Evolutionary conservation across 2,888 invertebrate species (phyloP).

Genomic region (Dysmachus trigonus): DNA sequence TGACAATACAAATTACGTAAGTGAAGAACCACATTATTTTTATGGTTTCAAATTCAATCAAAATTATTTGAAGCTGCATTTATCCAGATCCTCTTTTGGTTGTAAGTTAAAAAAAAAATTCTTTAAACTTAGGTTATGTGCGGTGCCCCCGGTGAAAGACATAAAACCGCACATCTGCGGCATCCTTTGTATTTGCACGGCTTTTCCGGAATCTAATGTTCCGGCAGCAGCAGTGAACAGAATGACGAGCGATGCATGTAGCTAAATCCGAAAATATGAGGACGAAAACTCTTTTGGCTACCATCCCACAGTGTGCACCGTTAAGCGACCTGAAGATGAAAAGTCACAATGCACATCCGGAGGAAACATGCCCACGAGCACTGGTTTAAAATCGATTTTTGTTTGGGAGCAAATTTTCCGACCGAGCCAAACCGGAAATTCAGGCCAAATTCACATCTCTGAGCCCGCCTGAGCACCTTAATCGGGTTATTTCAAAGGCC

Average conservation of each 20-base stretch:
- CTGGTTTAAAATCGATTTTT: constrained; percentile 7
- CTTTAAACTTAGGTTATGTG: neutral
- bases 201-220: neutral
- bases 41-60: neutral
- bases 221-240: neutral
- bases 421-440: neutral
- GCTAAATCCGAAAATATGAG: neutral
- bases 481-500: neutral
- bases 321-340: neutral
- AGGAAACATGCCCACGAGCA: neutral
- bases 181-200: neutral
- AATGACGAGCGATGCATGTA: neutral
- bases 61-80: neutral
- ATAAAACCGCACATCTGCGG: neutral
- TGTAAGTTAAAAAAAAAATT: neutral
- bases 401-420: neutral
- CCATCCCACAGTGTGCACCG: neutral
- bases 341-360: neutral
- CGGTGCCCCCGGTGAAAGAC: neutral
- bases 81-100: neutral
- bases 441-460: neutral
- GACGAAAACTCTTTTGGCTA: neutral
- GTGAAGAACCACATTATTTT: neutral
- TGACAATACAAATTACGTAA: too few species aligned
- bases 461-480: neutral